Evolutionary conservation across 1,140 invertebrate genomes (phyloP), one percentile per base, ranked within the genome.

Genomic region (Mercenaria mercenaria): DNA sequence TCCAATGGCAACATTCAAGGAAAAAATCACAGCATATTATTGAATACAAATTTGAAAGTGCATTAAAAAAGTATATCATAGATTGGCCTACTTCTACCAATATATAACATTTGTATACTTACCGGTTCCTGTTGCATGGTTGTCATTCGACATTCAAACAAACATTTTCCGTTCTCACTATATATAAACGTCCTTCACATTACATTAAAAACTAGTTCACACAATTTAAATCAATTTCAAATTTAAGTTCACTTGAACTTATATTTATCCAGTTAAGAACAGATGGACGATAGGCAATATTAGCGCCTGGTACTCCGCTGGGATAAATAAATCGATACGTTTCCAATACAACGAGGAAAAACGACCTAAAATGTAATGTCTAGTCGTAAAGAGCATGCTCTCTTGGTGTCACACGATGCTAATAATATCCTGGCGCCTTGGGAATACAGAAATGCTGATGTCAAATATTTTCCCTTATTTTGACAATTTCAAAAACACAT

Each of bases 231-330:
- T 37, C 61, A 67, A 67, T 67, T 67, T 15, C 8, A 67, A 67
- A 11, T 32, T 67, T 67, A 32, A 67, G 26, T 32, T 67, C 26
- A 56, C 8, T 23, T 56, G 8, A 20, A n/a, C n/a, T n/a, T n/a
- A n/a, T n/a, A n/a, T n/a, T n/a, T 29, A 67, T 67, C 61, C 61
- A 32, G 26, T 61, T 67, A 32, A 67, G 61, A 67, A 67, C n/a
- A 67, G 61, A 32, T 29, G n/a, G 32, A n/a, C 11, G 61, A 67
- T 32, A 37, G 61, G 11, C 56, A 37, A 67, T 67, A 37, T 37
- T 67, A 67, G 32, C 18, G 61, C 61, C 29, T 37, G 8, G 61
- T 67, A 23, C 61, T 67, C 61, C 26, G 32, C 26, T 32, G 61
- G 61, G 61, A 67, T 37, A 32, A 67, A 67, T 29, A 67, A 29